These are phyloP conservation scores for Megathymus violae DNA, from an alignment of 1,140 invertebrate genomes.

Conservation along the genomic window DNA sequence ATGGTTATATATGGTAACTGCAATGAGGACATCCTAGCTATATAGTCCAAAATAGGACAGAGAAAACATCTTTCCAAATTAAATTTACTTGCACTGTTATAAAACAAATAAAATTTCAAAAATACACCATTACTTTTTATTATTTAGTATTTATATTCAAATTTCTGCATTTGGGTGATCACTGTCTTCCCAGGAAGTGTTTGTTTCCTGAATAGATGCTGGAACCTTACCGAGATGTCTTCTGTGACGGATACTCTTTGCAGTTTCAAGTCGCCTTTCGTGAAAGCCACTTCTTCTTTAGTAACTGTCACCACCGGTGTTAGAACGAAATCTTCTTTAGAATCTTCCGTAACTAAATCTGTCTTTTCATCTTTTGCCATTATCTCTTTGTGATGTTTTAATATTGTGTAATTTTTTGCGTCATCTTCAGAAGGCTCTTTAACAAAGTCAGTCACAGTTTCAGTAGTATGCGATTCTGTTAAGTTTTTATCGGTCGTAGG, in stretches of 20 bases:
- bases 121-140: conserved; percentile 17
- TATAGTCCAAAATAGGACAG: no score
- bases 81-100: no score
- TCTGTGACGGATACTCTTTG: conserved; percentile 66
- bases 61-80: no score
- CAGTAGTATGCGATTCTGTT: neutral
- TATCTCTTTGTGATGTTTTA: neutral
- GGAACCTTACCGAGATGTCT: conserved; percentile 68
- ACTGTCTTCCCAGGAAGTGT: conserved; percentile 60
- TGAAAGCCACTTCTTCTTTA: conserved; percentile 58
- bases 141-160: conserved; percentile 64
- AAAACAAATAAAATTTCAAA: conserved; percentile 2
- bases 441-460: neutral
- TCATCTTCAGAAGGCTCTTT: neutral
- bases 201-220: conserved; percentile 72
- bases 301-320: conserved; percentile 64
- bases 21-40: no score
- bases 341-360: conserved; percentile 8
- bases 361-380: neutral
- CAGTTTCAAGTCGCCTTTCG: conserved; percentile 62
- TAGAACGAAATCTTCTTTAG: conserved; percentile 42
- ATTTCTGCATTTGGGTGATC: conserved; percentile 56
- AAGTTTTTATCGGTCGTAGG: neutral
- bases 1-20: no score
- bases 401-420: conserved; percentile 15